Evolutionary conservation across 1,140 invertebrate genomes (phyloP).

Genomic region (Eufriesea mexicana): DNA sequence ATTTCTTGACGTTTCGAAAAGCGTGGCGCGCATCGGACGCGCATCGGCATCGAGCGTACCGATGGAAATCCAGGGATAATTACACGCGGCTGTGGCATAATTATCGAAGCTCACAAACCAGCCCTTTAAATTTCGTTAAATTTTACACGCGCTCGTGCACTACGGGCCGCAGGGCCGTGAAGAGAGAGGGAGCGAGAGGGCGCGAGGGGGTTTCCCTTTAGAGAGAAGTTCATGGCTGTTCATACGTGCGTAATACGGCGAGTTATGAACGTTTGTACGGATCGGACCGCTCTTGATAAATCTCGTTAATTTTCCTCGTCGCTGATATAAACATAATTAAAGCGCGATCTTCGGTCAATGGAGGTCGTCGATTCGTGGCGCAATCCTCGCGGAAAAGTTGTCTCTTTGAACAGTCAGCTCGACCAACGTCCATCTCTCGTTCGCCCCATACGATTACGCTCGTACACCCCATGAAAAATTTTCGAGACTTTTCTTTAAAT

Average conservation of each 20-base stretch:
- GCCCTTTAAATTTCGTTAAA: constrained; percentile 69
- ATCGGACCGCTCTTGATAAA: constrained; percentile 66
- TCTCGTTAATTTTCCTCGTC: constrained; percentile 60
- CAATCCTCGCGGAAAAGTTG: not conserved
- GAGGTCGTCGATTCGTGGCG: not conserved
- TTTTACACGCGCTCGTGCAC: constrained; percentile 43
- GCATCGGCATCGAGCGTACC: constrained; percentile 26
- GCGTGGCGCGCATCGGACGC: constrained; percentile 2
- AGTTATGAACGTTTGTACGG: constrained; percentile 60
- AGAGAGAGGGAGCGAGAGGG: not conserved
- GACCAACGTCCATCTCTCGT: too few relatives aligned
- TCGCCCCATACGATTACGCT: too few relatives aligned
- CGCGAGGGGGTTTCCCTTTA: not conserved
- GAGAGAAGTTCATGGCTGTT: constrained; percentile 49
- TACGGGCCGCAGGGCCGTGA: not conserved
- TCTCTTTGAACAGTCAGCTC: not conserved
- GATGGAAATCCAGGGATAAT: constrained; percentile 63
- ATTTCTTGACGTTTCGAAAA: constrained; percentile 52
- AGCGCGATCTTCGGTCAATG: constrained; percentile 56
- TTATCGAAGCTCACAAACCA: constrained; percentile 63
- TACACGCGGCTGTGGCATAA: constrained; percentile 56
- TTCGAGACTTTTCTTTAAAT: too few relatives aligned
- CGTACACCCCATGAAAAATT: too few relatives aligned
- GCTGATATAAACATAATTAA: constrained; percentile 73
- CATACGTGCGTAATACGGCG: constrained; percentile 54